Conservation (phyloP, 2,113 vertebrate genomes). For the Austrofundulus limnaeus region DNA sequence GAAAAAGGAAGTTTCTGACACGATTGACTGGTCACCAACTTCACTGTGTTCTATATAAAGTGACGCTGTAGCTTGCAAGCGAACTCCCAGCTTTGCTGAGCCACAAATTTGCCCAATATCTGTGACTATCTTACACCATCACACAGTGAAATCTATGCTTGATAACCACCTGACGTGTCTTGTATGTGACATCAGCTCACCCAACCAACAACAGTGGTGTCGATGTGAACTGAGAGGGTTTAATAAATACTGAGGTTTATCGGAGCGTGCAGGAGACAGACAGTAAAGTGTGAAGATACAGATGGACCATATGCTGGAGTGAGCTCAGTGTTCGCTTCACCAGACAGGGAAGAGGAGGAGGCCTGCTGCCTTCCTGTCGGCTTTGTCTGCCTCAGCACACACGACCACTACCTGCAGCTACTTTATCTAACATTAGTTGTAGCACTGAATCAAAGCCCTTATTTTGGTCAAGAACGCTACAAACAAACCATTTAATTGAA, state of each 20-base stretch:
- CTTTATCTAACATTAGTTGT: conserved; percentile 1
- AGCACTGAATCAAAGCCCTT: background rate
- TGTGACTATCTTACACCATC: background rate
- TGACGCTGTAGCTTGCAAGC: background rate
- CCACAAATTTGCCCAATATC: background rate
- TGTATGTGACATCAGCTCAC: conserved; percentile 13
- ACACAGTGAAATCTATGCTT: background rate
- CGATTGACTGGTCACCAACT: conserved; percentile 35
- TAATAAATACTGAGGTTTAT: conserved; percentile 65
- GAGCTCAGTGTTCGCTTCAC: conserved; percentile 57
- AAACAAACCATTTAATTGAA: background rate
- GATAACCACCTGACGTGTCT: background rate
- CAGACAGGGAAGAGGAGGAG: conserved; percentile 59
- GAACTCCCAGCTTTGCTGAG: background rate
- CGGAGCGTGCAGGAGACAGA: conserved; percentile 71
- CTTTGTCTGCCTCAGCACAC: conserved; percentile 47
- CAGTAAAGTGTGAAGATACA: conserved; percentile 73
- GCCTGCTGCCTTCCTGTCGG: conserved; percentile 78
- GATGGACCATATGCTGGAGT: conserved; percentile 76
- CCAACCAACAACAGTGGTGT: conserved; percentile 45
- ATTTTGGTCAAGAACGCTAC: background rate
- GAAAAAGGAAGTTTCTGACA: conserved; percentile 49
- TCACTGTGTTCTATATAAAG: conserved; percentile 1
- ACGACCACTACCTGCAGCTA: conserved; percentile 31
- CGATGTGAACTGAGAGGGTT: conserved; percentile 27